These are phyloP conservation scores for Eilema sororculum DNA, from an alignment of 2,888 invertebrate genomes.

Conservation along the genomic window DNA sequence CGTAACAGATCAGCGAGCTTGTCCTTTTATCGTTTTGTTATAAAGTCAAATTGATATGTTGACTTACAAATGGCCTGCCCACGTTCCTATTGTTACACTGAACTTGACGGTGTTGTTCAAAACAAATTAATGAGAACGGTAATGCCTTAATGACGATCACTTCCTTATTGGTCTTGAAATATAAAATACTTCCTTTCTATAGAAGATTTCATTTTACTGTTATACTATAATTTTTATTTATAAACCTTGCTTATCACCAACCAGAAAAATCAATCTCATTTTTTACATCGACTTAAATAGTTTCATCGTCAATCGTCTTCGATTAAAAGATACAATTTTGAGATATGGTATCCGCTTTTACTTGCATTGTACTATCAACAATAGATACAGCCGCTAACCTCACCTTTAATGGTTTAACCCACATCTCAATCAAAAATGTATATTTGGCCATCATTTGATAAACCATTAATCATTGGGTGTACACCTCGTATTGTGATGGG, in stretches of 20 bases:
- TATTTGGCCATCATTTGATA: constrained; percentile 48
- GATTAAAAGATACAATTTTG: constrained; percentile 12
- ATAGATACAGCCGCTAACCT: constrained; percentile 38
- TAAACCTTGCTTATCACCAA: background rate
- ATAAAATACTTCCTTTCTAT: constrained; percentile 14
- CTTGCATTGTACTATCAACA: constrained; percentile 27
- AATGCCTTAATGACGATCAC: constrained; percentile 19
- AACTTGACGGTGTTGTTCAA: constrained; percentile 41
- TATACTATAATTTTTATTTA: background rate
- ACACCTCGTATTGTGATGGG: constrained; percentile 32
- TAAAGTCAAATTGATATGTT: constrained; percentile 58
- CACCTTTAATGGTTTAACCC: constrained; percentile 50
- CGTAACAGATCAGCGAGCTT: constrained; percentile 37
- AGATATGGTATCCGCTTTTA: constrained; percentile 12
- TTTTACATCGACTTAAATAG: background rate
- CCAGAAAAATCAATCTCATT: constrained; percentile 5
- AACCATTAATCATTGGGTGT: constrained; percentile 59
- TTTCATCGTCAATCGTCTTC: constrained; percentile 16
- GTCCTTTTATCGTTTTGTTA: constrained; percentile 48
- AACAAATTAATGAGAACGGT: constrained; percentile 30
- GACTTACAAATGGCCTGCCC: constrained; percentile 58
- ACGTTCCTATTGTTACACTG: constrained; percentile 53
- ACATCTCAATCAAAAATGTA: constrained; percentile 49
- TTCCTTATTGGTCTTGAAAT: constrained; percentile 31
- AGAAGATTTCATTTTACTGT: constrained; percentile 17